These are phyloP conservation scores for Lithobates sylvaticus DNA, from an alignment of 2,797 vertebrate species.

Conservation along the genomic window DNA sequence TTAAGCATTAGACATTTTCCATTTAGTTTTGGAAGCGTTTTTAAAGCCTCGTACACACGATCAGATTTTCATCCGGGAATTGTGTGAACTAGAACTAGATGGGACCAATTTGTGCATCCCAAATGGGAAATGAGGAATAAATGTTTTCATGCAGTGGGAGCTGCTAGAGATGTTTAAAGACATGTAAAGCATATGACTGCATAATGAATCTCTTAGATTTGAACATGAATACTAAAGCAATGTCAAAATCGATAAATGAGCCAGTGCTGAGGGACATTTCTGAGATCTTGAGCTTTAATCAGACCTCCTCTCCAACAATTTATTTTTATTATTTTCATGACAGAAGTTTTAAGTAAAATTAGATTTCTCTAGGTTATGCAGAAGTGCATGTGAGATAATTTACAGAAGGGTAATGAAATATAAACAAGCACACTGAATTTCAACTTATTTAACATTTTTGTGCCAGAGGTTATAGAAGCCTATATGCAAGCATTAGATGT, in stretches of 20 bases:
- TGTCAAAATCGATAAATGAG: slow-evolving; percentile 33
- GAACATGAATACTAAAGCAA: slow-evolving; percentile 42
- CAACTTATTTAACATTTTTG: too few relatives aligned
- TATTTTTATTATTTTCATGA: background rate
- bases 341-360: background rate
- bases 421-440: too few relatives aligned
- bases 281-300: background rate
- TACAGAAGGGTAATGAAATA: too few relatives aligned
- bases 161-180: slow-evolving; percentile 28
- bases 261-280: background rate
- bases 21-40: background rate
- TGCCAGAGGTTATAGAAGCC: too few relatives aligned
- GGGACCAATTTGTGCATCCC: slow-evolving; percentile 39
- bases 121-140: slow-evolving; percentile 33
- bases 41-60: too few relatives aligned
- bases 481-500: too few relatives aligned
- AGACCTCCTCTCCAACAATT: background rate
- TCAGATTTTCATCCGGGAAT: too few relatives aligned
- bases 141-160: slow-evolving; percentile 25
- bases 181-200: slow-evolving; percentile 26
- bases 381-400: background rate
- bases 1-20: background rate
- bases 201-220: slow-evolving; percentile 45
- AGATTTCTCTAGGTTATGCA: background rate
- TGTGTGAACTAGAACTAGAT: slow-evolving; percentile 1